A percentile compares a stretch with the other conserved stretches of the same genome.
Conservation (phyloP, 2,113 vertebrate genomes). For the Protobothrops mucrosquamatus region DNA sequence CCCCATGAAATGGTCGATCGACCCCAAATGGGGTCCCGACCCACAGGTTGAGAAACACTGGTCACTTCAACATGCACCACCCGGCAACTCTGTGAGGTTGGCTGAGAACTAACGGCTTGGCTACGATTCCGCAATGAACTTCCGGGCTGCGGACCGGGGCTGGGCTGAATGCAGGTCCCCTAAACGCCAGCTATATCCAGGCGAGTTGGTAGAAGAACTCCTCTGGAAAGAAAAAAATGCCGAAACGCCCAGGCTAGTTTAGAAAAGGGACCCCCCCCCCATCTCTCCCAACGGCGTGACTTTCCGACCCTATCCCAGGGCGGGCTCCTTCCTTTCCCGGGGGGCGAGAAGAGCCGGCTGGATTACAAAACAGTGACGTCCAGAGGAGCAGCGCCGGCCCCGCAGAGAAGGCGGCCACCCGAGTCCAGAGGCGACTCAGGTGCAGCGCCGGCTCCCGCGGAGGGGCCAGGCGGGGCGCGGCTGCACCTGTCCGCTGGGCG, state of each 20-base stretch:
- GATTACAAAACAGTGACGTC: neutral
- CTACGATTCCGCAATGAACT: neutral
- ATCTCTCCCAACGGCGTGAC: neutral
- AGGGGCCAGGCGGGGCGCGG: neutral
- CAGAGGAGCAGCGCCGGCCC: neutral
- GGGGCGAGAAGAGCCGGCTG: neutral
- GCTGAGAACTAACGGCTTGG: neutral
- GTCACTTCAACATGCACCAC: neutral
- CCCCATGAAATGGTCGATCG: no score
- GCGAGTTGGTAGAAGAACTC: neutral
- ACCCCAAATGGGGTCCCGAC: no score
- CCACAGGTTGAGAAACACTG: no score
- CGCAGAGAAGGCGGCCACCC: neutral
- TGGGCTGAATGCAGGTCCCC: neutral
- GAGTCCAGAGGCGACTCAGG: neutral
- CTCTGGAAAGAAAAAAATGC: neutral
- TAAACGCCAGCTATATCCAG: neutral
- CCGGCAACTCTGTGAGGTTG: neutral
- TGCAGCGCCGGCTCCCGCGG: neutral
- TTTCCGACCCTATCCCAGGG: neutral
- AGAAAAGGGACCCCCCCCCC: neutral
- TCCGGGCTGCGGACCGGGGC: neutral
- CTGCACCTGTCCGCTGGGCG: slow-evolving; percentile 3
- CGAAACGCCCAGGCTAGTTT: neutral
- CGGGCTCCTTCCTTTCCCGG: neutral